A percentile compares a stretch with the other conserved stretches of the same genome.
phyloP scores from a whole-genome alignment of 2,888 invertebrate species.

The Atrina japonica region DNA sequence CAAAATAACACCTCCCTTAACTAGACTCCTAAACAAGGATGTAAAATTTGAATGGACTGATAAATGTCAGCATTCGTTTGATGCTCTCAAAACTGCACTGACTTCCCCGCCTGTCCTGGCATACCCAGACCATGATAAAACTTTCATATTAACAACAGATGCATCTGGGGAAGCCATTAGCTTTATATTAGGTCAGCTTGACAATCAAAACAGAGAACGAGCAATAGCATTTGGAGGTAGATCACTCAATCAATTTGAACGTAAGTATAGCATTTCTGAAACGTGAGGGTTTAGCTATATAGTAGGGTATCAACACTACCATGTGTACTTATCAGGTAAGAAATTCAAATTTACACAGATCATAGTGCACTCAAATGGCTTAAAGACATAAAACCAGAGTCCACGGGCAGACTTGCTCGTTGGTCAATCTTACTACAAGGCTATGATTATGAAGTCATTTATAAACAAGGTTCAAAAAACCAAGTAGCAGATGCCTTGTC shows the following conservation, averaged over 20 bases:
- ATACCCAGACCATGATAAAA: too few species aligned
- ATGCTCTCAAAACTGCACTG: constrained; percentile 45
- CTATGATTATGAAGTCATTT: constrained; percentile 41
- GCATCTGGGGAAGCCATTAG: constrained; percentile 45
- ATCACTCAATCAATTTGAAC: constrained; percentile 79
- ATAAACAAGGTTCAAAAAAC: constrained; percentile 31
- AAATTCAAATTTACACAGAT: constrained; percentile 52
- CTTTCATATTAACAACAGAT: constrained; percentile 47
- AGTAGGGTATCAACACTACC: constrained; percentile 44
- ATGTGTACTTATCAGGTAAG: constrained; percentile 41
- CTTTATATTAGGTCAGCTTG: constrained; percentile 47
- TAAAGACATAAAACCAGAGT: constrained; percentile 23
- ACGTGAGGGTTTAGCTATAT: constrained; percentile 51
- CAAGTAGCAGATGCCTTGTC: constrained; percentile 41
- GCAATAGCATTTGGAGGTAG: constrained; percentile 51
- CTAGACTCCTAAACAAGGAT: constrained; percentile 8
- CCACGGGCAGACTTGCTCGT: constrained; percentile 39
- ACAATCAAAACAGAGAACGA: constrained; percentile 41
- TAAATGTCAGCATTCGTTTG: constrained; percentile 48
- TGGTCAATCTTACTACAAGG: constrained; percentile 43
- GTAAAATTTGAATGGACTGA: too few species aligned
- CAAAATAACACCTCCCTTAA: constrained; percentile 44
- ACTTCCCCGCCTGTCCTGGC: constrained; percentile 43
- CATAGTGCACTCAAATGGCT: constrained; percentile 45
- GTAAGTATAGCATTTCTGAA: constrained; percentile 45